Percentiles rank a stretch among this genome's conserved stretches.
phyloP scores from a whole-genome alignment of 1,140 invertebrate genomes.

The Dreissena polymorpha region DNA sequence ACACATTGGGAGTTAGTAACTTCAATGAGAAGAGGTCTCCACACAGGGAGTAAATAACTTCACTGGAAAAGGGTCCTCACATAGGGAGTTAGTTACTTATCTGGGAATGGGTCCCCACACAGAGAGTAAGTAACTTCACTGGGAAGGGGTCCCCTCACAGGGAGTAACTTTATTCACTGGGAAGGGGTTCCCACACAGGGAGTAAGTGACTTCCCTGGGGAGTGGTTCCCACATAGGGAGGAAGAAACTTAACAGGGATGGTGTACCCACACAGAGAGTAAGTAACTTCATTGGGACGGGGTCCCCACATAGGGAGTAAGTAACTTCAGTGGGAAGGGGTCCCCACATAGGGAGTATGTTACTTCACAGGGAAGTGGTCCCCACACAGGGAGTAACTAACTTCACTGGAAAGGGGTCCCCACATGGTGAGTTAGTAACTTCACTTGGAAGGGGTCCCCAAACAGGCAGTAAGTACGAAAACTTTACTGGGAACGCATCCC shows the following conservation, averaged over 20 bases:
- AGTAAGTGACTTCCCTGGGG: not conserved
- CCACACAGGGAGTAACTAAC: not conserved
- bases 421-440: not conserved
- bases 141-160: not conserved
- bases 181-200: not conserved
- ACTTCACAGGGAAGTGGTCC: not conserved
- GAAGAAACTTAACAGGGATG: not conserved
- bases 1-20: not conserved
- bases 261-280: not conserved
- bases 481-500: not conserved
- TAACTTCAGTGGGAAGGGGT: not conserved
- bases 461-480: not conserved
- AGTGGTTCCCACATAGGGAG: not conserved
- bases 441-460: not conserved
- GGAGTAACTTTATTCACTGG: not conserved
- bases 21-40: not conserved
- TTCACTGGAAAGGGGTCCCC: not conserved
- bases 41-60: not conserved
- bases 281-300: not conserved
- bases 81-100: not conserved
- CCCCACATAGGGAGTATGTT: not conserved
- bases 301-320: not conserved
- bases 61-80: not conserved
- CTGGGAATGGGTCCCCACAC: not conserved
- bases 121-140: not conserved